Evolutionary conservation across 2,113 vertebrate genomes (phyloP).

Genomic region (Datnioides undecimradiatus): DNA sequence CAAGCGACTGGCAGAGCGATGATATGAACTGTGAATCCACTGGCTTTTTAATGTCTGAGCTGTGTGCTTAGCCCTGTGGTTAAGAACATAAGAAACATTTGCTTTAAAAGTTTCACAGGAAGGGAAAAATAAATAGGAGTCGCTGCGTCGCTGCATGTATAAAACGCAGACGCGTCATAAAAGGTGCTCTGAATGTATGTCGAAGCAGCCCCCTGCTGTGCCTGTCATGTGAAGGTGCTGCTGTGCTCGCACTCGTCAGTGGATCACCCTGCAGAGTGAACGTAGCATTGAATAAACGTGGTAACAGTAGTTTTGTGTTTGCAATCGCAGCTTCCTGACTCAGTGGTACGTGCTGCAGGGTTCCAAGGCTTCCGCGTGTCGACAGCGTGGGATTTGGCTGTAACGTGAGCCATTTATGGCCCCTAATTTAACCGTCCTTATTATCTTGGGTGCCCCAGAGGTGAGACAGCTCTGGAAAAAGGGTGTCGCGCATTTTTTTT

Average conservation of each 20-base stretch:
- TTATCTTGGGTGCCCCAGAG: not conserved
- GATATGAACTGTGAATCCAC: not conserved
- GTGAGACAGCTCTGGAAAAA: not conserved
- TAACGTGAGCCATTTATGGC: slow-evolving; percentile 26
- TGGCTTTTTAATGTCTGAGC: not conserved
- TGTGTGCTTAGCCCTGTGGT: not conserved
- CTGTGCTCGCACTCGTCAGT: slow-evolving; percentile 1
- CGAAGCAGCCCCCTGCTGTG: not conserved
- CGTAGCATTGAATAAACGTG: not conserved
- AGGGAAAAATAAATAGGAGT: not conserved
- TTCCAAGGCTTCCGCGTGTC: slow-evolving; percentile 3
- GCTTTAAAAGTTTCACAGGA: not conserved
- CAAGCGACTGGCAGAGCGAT: not conserved
- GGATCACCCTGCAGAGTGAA: not conserved
- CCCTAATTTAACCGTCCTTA: not conserved
- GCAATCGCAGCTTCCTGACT: not conserved
- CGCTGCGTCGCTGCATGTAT: not conserved
- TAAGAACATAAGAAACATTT: not conserved
- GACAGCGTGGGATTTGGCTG: not conserved
- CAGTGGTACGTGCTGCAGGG: not conserved
- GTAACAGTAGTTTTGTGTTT: not conserved
- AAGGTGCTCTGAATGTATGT: not conserved
- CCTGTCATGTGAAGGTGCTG: slow-evolving; percentile 14
- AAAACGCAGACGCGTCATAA: not conserved
- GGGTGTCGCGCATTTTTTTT: not conserved